phyloP scores from a whole-genome alignment of 2,113 vertebrate species.

The Lichenostomus cassidix region DNA sequence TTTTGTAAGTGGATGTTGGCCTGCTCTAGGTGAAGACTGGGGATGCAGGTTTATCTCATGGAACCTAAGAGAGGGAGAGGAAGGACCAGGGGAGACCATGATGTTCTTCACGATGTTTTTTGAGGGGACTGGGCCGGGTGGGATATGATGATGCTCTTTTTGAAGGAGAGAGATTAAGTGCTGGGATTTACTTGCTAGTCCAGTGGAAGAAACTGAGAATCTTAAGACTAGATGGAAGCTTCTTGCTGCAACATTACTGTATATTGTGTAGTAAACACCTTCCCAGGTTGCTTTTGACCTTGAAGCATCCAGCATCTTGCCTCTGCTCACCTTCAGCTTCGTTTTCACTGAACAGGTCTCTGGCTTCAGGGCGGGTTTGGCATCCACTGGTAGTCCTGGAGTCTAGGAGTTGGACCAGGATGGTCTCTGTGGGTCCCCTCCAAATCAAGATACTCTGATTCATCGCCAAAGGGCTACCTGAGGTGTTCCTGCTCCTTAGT shows the following conservation, averaged over 20 bases:
- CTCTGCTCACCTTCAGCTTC: neutral
- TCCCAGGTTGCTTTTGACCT: neutral
- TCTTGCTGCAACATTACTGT: rapidly evolving
- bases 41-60: neutral
- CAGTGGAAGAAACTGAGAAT: neutral
- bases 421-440: neutral
- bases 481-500: neutral
- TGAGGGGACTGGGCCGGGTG: neutral
- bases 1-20: neutral
- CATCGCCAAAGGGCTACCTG: neutral
- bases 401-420: neutral
- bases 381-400: neutral
- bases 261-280: too few relatives aligned
- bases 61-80: neutral
- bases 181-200: neutral
- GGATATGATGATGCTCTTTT: neutral
- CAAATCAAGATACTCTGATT: neutral
- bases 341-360: neutral
- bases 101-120: neutral
- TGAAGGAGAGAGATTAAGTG: neutral
- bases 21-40: neutral
- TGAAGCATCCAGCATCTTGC: neutral
- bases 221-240: neutral
- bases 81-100: neutral
- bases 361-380: neutral